Evolutionary conservation across 2,888 invertebrate species (phyloP).

Genomic region (Lamellibrachia satsuma): DNA sequence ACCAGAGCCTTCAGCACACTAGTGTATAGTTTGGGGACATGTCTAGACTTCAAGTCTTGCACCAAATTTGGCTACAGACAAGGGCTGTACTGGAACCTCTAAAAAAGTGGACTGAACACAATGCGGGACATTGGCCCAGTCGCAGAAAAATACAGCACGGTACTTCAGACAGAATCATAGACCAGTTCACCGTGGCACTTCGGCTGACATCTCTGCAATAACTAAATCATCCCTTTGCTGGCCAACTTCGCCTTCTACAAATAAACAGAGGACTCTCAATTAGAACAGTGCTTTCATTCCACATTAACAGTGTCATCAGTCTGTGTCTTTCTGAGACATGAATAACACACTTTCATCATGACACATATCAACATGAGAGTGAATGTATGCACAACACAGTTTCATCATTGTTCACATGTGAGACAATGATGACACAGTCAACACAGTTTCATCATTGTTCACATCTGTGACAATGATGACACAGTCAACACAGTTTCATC

Average conservation of each 20-base stretch:
- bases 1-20: not conserved
- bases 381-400: too few species aligned
- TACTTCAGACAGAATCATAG: not conserved
- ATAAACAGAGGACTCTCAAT: not conserved
- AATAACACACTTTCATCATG: too few species aligned
- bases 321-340: not conserved
- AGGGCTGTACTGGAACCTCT: not conserved
- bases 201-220: constrained; percentile 10
- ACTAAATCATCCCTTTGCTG: constrained; percentile 44
- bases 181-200: not conserved
- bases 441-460: too few species aligned
- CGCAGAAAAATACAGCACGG: not conserved
- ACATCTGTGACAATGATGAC: too few species aligned
- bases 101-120: not conserved
- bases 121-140: not conserved
- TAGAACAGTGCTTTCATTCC: not conserved
- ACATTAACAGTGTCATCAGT: not conserved
- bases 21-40: not conserved
- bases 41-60: not conserved
- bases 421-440: too few species aligned
- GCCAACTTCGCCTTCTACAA: constrained; percentile 44
- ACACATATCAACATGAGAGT: too few species aligned
- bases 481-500: too few species aligned
- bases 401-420: too few species aligned
- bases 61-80: not conserved